Conservation (phyloP, 2,797 vertebrate genomes). For the Argyrosomus regius region DNA sequence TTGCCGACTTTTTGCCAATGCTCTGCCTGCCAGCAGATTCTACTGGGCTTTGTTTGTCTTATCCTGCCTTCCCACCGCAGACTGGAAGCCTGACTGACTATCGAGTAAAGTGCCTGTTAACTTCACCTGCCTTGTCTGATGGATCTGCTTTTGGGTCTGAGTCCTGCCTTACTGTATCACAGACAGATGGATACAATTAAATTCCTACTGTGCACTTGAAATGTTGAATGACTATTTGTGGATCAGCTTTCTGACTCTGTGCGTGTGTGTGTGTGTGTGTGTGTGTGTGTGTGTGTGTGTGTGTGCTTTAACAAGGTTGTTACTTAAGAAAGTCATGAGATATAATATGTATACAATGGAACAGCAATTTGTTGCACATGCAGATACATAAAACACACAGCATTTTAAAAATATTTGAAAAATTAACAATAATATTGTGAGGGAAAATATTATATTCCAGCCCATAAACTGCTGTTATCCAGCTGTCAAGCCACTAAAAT, state of each 20-base stretch:
- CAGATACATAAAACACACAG: not conserved
- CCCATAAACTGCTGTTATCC: slow-evolving; percentile 7
- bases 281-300: not conserved
- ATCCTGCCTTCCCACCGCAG: slow-evolving; percentile 31
- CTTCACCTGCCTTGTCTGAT: slow-evolving; percentile 37
- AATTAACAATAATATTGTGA: not conserved
- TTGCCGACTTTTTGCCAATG: slow-evolving; percentile 25
- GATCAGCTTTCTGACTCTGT: slow-evolving; percentile 1
- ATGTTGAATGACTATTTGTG: slow-evolving; percentile 24
- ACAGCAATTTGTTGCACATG: not conserved
- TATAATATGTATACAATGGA: not conserved
- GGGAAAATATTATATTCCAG: not conserved
- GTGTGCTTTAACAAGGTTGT: not conserved
- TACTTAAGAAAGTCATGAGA: not conserved
- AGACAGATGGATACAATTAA: slow-evolving; percentile 41
- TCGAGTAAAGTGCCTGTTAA: slow-evolving; percentile 28
- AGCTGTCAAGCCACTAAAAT: slow-evolving; percentile 22
- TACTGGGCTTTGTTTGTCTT: slow-evolving; percentile 38
- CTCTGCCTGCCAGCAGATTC: slow-evolving; percentile 15
- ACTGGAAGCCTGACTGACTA: slow-evolving; percentile 28
- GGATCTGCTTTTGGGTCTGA: slow-evolving; percentile 20
- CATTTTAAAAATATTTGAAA: not conserved
- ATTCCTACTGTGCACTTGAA: slow-evolving; percentile 20
- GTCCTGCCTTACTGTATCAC: slow-evolving; percentile 31
- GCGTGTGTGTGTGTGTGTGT: not conserved